Conservation (phyloP, 2,888 invertebrate species). For the Andrena bucephala region DNA sequence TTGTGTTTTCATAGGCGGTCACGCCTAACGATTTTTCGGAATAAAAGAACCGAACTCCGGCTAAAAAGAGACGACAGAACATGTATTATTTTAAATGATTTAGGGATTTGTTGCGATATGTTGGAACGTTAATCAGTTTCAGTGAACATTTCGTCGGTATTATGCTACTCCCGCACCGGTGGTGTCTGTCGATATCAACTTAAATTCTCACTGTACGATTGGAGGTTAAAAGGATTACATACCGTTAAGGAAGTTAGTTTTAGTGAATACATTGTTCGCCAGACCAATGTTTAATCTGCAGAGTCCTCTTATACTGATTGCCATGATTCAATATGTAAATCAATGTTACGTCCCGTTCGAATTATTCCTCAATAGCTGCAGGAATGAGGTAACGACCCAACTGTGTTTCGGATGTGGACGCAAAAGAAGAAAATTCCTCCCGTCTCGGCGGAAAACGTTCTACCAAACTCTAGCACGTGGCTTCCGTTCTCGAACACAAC, state of each 20-base stretch:
- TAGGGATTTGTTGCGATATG: neutral
- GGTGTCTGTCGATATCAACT: neutral
- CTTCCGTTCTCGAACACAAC: neutral
- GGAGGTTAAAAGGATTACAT: constrained; percentile 69
- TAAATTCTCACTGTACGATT: neutral
- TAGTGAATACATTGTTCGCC: constrained; percentile 59
- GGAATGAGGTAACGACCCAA: neutral
- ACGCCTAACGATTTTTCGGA: constrained; percentile 88
- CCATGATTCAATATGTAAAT: constrained; percentile 64
- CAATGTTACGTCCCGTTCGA: neutral
- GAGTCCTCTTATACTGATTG: constrained; percentile 68
- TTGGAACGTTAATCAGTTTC: too few relatives aligned
- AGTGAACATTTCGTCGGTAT: neutral
- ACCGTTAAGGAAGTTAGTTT: constrained; percentile 69
- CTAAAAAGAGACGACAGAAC: neutral
- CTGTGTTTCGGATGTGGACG: accelerated
- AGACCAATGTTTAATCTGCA: constrained; percentile 63
- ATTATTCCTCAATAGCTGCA: neutral
- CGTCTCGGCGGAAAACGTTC: neutral
- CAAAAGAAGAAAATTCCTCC: neutral
- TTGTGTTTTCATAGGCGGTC: constrained; percentile 86
- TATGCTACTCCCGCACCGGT: neutral
- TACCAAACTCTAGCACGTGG: neutral
- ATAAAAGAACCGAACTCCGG: constrained; percentile 86
- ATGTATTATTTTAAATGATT: neutral